These are phyloP conservation scores for Australoheros scitulus DNA, from an alignment of 2,113 vertebrate species.

Conservation along the genomic window DNA sequence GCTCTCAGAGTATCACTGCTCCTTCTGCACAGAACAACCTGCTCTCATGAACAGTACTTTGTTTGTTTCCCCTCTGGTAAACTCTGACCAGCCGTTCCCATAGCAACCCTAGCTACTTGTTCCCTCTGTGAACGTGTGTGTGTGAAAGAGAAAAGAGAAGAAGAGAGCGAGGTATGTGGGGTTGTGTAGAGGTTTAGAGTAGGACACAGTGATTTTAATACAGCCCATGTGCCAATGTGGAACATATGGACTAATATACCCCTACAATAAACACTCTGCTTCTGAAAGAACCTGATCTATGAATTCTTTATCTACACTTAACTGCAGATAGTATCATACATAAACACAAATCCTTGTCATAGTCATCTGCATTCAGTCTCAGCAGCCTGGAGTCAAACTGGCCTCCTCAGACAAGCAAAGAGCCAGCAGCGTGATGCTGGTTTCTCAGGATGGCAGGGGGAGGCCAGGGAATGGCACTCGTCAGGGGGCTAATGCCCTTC, in stretches of 20 bases:
- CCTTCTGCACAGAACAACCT: conserved; percentile 61
- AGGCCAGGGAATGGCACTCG: conserved; percentile 38
- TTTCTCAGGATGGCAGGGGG: conserved; percentile 36
- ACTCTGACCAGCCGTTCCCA: conserved; percentile 82
- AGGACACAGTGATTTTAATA: conserved; percentile 26
- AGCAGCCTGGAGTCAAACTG: conserved; percentile 2
- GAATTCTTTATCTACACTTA: neutral
- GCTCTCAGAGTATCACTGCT: conserved; percentile 40
- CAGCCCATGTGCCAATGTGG: neutral
- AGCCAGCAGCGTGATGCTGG: conserved; percentile 36
- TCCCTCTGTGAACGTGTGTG: conserved; percentile 54
- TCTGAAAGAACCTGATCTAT: neutral
- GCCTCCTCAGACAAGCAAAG: conserved; percentile 19
- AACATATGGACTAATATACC: neutral
- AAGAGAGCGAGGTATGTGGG: conserved; percentile 25
- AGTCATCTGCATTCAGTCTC: conserved; percentile 8
- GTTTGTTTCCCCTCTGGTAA: conserved; percentile 84
- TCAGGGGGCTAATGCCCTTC: conserved; percentile 81
- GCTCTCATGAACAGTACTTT: conserved; percentile 79
- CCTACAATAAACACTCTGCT: neutral
- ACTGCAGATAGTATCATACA: neutral
- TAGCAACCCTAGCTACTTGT: conserved; percentile 77
- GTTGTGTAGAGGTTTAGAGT: conserved; percentile 34
- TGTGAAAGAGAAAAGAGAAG: conserved; percentile 22
- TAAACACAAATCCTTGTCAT: neutral